Evolutionary conservation across 1,140 invertebrate genomes (phyloP).

Genomic region (Drosophila murphyi): DNA sequence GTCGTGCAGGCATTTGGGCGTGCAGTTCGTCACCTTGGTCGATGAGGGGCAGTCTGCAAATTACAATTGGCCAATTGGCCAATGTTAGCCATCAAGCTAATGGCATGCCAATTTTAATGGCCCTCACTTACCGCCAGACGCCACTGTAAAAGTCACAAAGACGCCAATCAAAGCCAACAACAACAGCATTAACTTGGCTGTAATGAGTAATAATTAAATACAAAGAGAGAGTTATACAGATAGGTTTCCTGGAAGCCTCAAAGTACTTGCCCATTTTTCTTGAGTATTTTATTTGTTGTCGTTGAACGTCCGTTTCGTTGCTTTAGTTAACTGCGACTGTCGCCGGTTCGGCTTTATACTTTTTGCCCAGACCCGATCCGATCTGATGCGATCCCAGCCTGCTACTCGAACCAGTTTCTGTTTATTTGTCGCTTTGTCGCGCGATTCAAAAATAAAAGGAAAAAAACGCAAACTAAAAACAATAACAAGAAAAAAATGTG

Average conservation of each 20-base stretch:
- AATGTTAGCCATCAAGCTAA: neutral
- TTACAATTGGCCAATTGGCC: neutral
- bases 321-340: slow-evolving; percentile 56
- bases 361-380: neutral
- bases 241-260: slow-evolving; percentile 2
- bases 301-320: slow-evolving; percentile 68
- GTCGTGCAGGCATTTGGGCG: slow-evolving; percentile 88
- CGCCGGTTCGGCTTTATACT: slow-evolving; percentile 66
- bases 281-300: slow-evolving; percentile 25
- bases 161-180: slow-evolving; percentile 38
- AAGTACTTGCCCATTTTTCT: slow-evolving; percentile 64
- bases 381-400: slow-evolving; percentile 36
- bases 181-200: slow-evolving; percentile 16
- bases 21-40: slow-evolving; percentile 87
- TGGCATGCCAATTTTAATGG: slow-evolving; percentile 1
- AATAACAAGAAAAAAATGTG: neutral
- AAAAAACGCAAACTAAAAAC: slow-evolving; percentile 14
- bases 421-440: slow-evolving; percentile 52
- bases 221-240: neutral
- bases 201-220: neutral
- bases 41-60: slow-evolving; percentile 87
- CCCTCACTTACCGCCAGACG: slow-evolving; percentile 66
- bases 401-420: slow-evolving; percentile 63
- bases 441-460: slow-evolving; percentile 38
- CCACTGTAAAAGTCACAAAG: slow-evolving; percentile 54